Evolutionary conservation across 2,113 vertebrate genomes (phyloP), one percentile per base, ranked within the genome.

Genomic region (Loxodonta africana): DNA sequence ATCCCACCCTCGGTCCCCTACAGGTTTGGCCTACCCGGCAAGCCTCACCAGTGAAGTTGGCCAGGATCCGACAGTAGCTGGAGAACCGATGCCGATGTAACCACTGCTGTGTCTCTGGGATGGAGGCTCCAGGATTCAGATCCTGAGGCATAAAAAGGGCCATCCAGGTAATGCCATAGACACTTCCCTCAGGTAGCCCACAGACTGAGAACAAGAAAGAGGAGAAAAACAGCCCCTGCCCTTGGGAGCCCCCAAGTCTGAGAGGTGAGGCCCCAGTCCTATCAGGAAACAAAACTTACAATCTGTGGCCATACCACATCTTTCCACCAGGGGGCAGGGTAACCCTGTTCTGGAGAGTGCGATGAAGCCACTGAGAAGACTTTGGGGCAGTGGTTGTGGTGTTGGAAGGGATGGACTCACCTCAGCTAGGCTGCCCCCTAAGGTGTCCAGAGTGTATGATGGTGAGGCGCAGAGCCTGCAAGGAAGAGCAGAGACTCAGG

Each of bases 81-180:
- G 98, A 97, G 83, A 98, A 98, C 73, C 90, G 30, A 57, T 96
- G 95, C 25, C 23, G n/a, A 77, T 96, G 85, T n/a, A 98, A 78
- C 98, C 98, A 98, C 80, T 98, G 98, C 94, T 98, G 98, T 1
- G 96, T 98, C 73, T 98, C 98, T 90, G 90, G 78, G 26, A 98
- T 97, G 88, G 98, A 98, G 25, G 97, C 95, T 20, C 90, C 96
- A 21, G 98, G 96, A 77, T 82, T 98, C 88, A 97, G 97, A 53
- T 86, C 94, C 97, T 97, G 97, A 33, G 71, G 44, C 46, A 83
- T 84, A 48, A 76, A 88, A 41, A 71, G 18, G 44, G 23, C 1
- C 5, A 8, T 20, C 14, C 3, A 53, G 85, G 21, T 81, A 28
- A 53, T 15, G 33, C 83, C 17, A 6, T 7, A 41, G 71, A 37